Evolutionary conservation across 2,888 invertebrate genomes (phyloP).

Genomic region (Coronaproctus castanopsis): DNA sequence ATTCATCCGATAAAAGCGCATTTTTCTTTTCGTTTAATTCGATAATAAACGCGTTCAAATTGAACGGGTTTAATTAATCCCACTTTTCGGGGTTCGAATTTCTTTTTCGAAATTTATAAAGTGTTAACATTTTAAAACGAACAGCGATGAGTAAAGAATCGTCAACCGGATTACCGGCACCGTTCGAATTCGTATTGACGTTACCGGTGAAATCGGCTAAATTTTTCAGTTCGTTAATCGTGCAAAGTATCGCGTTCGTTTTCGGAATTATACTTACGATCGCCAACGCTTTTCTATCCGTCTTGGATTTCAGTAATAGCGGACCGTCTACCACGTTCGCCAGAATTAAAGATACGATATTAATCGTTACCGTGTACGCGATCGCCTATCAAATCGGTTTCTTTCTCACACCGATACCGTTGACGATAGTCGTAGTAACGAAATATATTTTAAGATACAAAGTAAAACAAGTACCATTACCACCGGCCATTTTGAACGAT

Average conservation of each 20-base stretch:
- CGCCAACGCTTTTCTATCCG: neutral
- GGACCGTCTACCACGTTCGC: neutral
- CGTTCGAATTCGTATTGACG: neutral
- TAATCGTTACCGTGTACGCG: neutral
- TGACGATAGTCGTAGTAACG: neutral
- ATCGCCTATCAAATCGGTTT: neutral
- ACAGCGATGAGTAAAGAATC: too few relatives aligned
- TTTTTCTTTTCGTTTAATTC: too few relatives aligned
- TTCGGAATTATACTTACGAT: neutral
- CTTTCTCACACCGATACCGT: neutral
- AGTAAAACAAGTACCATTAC: conserved; percentile 19
- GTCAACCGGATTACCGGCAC: neutral
- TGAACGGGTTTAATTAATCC: too few relatives aligned
- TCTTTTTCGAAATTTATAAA: too few relatives aligned
- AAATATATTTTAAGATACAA: neutral
- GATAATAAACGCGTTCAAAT: too few relatives aligned
- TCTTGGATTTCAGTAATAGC: neutral
- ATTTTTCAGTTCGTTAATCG: neutral
- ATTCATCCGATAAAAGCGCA: too few relatives aligned
- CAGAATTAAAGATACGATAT: neutral
- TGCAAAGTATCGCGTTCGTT: neutral
- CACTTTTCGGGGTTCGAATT: too few relatives aligned
- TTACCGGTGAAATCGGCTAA: neutral
- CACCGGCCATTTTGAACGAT: conserved; percentile 30
- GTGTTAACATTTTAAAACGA: too few relatives aligned